phyloP scores from a whole-genome alignment of 2,113 vertebrate genomes.

The Tetrao urogallus region DNA sequence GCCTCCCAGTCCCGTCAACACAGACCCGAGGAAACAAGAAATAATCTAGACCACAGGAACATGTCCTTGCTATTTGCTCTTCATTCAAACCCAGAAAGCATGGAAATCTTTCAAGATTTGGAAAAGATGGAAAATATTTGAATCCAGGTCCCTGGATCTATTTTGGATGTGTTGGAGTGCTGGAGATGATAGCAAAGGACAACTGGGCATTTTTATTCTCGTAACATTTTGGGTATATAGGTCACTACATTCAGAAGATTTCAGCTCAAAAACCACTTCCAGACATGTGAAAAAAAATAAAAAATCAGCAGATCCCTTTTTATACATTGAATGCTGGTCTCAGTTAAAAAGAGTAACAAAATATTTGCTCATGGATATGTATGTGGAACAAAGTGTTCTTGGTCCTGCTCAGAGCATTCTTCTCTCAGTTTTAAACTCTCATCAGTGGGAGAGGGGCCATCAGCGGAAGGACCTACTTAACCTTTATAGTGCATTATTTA shows the following conservation, averaged over 20 bases:
- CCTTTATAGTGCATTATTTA: slow-evolving; percentile 20
- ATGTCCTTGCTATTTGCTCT: not conserved
- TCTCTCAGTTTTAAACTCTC: not conserved
- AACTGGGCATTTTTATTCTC: not conserved
- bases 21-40: not conserved
- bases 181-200: not conserved
- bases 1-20: not conserved
- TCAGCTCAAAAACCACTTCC: not conserved
- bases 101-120: not conserved
- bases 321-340: not conserved
- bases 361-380: not conserved
- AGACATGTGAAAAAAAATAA: not conserved
- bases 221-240: not conserved
- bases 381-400: not conserved
- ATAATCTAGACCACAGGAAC: not conserved
- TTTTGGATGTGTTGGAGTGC: not conserved
- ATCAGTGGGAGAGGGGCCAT: not conserved
- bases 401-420: not conserved
- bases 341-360: not conserved
- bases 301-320: not conserved
- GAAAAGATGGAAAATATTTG: not conserved
- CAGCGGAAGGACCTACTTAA: not conserved
- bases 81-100: not conserved
- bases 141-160: not conserved
- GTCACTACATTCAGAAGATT: not conserved